phyloP scores from a whole-genome alignment of 2,888 invertebrate genomes.

The Plemyria rubiginata region DNA sequence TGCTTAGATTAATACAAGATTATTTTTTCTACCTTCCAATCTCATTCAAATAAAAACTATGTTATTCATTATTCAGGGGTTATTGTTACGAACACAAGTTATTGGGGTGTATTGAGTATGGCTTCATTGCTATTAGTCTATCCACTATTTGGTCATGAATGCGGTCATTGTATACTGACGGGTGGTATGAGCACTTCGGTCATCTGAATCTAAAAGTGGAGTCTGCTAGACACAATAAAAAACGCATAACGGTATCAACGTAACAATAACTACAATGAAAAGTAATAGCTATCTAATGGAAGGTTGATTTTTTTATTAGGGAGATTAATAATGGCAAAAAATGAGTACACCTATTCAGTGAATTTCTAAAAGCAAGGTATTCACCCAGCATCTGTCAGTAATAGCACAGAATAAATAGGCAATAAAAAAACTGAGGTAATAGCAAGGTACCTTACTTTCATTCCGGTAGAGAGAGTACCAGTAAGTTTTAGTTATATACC shows the following conservation, averaged over 20 bases:
- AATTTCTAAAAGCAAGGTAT: too few species aligned
- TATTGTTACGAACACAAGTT: constrained; percentile 47
- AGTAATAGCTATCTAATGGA: not conserved
- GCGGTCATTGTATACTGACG: constrained; percentile 60
- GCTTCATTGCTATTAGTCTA: constrained; percentile 55
- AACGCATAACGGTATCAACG: not conserved
- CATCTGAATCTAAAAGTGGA: constrained; percentile 51
- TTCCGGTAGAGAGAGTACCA: too few species aligned
- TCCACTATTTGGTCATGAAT: constrained; percentile 60
- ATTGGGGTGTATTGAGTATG: constrained; percentile 41
- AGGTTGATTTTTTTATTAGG: not conserved
- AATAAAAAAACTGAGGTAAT: too few species aligned
- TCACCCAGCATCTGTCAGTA: too few species aligned
- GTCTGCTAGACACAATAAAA: constrained; percentile 35
- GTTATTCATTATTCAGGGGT: constrained; percentile 25
- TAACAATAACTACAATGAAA: not conserved
- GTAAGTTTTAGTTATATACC: too few species aligned
- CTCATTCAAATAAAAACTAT: constrained; percentile 34
- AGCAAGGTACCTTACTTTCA: too few species aligned
- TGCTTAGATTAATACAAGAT: not conserved
- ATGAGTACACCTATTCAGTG: too few species aligned
- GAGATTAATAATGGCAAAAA: not conserved
- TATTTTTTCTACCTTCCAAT: not conserved
- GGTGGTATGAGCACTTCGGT: constrained; percentile 53
- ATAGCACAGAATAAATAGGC: too few species aligned